phyloP scores from a whole-genome alignment of 1,140 invertebrate genomes.

The Cecropterus lyciades region DNA sequence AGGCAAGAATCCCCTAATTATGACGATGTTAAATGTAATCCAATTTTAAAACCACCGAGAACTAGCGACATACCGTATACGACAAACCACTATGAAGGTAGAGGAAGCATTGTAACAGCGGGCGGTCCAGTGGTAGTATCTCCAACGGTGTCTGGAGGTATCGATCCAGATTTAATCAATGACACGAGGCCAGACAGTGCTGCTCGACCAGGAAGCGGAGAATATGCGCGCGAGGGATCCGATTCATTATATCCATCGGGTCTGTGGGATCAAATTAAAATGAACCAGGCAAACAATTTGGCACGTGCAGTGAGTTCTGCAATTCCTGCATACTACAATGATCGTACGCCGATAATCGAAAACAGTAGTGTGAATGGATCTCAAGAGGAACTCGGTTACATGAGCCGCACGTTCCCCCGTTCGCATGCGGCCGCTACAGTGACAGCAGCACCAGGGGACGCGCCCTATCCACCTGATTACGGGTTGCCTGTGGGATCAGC shows the following conservation, averaged over 20 bases:
- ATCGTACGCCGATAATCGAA: constrained; percentile 91
- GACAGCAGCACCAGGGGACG: constrained; percentile 55
- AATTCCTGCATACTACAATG: constrained; percentile 86
- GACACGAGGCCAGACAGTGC: constrained; percentile 88
- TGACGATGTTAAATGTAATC: constrained; percentile 85
- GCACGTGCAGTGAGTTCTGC: constrained; percentile 82
- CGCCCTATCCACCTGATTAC: constrained; percentile 90
- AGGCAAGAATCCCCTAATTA: constrained; percentile 78
- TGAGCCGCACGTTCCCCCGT: constrained; percentile 84
- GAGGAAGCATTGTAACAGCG: constrained; percentile 86
- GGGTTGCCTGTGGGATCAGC: constrained; percentile 89
- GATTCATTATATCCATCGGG: constrained; percentile 90
- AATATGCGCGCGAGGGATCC: constrained; percentile 88
- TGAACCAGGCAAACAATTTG: constrained; percentile 79
- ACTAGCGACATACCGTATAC: constrained; percentile 87
- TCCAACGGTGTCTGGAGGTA: constrained; percentile 88
- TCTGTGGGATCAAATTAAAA: constrained; percentile 86
- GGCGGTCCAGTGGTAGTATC: constrained; percentile 87
- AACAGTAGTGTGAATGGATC: constrained; percentile 85
- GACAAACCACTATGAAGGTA: constrained; percentile 86
- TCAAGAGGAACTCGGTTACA: constrained; percentile 83
- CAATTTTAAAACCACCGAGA: constrained; percentile 88
- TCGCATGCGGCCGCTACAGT: constrained; percentile 62
- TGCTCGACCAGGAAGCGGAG: constrained; percentile 86
- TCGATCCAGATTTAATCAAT: constrained; percentile 93